These are phyloP conservation scores for Neosilurus hyrtlii DNA, from an alignment of 2,797 vertebrate species.

Conservation along the genomic window DNA sequence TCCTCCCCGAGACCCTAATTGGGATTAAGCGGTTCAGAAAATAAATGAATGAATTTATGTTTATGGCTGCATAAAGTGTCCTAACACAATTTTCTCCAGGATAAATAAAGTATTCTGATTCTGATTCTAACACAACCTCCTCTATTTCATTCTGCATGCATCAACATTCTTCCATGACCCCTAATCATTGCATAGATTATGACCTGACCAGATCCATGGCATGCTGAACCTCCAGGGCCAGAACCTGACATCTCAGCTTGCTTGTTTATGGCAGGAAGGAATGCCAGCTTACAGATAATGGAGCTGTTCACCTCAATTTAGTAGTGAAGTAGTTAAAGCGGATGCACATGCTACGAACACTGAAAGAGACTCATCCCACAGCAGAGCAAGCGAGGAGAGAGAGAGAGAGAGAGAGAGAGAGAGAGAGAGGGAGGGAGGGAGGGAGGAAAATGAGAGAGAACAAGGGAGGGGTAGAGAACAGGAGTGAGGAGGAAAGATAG, in stretches of 20 bases:
- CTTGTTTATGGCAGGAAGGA: constrained; percentile 39
- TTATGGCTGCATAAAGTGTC: background rate
- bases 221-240: constrained; percentile 41
- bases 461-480: constrained; percentile 41
- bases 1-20: too few relatives aligned
- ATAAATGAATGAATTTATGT: too few relatives aligned
- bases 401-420: constrained; percentile 18
- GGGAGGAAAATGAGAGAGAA: constrained; percentile 27
- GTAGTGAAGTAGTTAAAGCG: constrained; percentile 59
- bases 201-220: constrained; percentile 55
- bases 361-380: constrained; percentile 65
- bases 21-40: too few relatives aligned
- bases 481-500: constrained; percentile 37
- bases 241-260: constrained; percentile 57
- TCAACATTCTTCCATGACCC: constrained; percentile 23
- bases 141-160: constrained; percentile 12
- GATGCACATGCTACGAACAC: constrained; percentile 62
- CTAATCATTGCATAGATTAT: constrained; percentile 63
- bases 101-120: too few relatives aligned
- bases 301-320: constrained; percentile 62
- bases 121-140: background rate
- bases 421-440: constrained; percentile 2
- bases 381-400: constrained; percentile 53
- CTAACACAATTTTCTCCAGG: too few relatives aligned
- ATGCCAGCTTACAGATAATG: constrained; percentile 69